These are phyloP conservation scores for Gerosis bhagava DNA, from an alignment of 2,888 invertebrate species.

Conservation along the genomic window DNA sequence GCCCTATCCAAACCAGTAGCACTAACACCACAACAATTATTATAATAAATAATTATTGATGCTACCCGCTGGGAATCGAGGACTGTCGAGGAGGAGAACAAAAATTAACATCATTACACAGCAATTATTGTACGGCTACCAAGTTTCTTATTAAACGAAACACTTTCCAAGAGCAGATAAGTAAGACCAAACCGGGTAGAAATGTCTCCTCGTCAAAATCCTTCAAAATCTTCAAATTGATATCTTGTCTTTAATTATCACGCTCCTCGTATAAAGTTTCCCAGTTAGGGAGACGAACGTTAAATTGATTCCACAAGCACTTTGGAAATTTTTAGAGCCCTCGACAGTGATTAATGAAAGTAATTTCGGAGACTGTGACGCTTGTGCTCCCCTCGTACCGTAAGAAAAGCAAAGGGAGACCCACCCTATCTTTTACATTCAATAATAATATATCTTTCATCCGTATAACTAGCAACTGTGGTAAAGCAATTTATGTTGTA, in stretches of 20 bases:
- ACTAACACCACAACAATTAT: too few species aligned
- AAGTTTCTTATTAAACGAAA: too few species aligned
- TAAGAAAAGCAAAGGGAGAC: constrained; percentile 61
- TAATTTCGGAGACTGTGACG: constrained; percentile 66
- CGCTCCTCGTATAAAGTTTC: constrained; percentile 56
- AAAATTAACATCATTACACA: too few species aligned
- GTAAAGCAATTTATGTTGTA: constrained; percentile 60
- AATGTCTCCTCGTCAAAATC: constrained; percentile 30
- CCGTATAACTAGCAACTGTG: constrained; percentile 34
- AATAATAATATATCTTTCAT: constrained; percentile 42
- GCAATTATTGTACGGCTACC: too few species aligned
- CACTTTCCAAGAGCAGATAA: constrained; percentile 18
- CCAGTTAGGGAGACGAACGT: constrained; percentile 59
- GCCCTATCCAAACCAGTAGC: too few species aligned
- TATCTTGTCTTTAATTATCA: constrained; percentile 73
- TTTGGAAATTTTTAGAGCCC: constrained; percentile 74
- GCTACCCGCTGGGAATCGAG: too few species aligned
- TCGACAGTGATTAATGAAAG: constrained; percentile 79
- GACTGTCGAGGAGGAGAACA: too few species aligned
- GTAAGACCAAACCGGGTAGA: constrained; percentile 26
- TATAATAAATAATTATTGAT: too few species aligned
- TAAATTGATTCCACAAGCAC: constrained; percentile 76
- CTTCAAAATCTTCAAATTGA: constrained; percentile 57
- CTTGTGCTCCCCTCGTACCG: constrained; percentile 46
- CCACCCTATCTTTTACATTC: constrained; percentile 41